A percentile compares a stretch with the other conserved stretches of the same genome.
Conservation (phyloP, 2,888 invertebrate genomes). For the Isotomurus palustris region DNA sequence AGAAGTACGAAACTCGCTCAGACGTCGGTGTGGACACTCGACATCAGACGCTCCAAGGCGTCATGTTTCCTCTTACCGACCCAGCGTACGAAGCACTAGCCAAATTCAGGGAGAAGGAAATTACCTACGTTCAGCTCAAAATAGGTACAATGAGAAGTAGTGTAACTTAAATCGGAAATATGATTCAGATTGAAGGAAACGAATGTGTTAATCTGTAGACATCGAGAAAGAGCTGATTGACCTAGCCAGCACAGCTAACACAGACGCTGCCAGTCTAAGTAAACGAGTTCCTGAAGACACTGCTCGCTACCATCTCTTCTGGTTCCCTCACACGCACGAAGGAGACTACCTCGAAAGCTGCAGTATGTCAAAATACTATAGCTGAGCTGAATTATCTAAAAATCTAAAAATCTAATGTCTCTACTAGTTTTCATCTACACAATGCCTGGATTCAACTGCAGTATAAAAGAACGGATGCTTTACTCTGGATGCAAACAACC, state of each 20-base stretch:
- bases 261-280: conserved; percentile 65
- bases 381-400: neutral
- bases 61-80: conserved; percentile 80
- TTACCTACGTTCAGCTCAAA: conserved; percentile 84
- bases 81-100: conserved; percentile 70
- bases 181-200: too few species aligned
- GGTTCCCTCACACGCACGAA: conserved; percentile 88
- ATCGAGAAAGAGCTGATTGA: conserved; percentile 82
- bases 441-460: conserved; percentile 93
- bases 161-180: neutral
- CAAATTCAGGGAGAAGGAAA: conserved; percentile 66
- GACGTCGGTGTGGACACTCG: conserved; percentile 75
- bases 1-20: conserved; percentile 64
- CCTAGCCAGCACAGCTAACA: conserved; percentile 67
- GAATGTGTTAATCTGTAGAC: conserved; percentile 55
- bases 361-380: conserved; percentile 57
- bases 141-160: conserved; percentile 60
- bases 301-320: conserved; percentile 86
- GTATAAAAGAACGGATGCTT: conserved; percentile 96
- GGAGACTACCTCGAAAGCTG: conserved; percentile 81
- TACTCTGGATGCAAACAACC: conserved; percentile 97
- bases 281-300: conserved; percentile 75
- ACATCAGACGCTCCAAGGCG: conserved; percentile 84
- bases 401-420: conserved; percentile 21
- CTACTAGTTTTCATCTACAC: conserved; percentile 92